Conservation (phyloP, 1,140 invertebrate genomes). For the Phymastichus coffea region DNA sequence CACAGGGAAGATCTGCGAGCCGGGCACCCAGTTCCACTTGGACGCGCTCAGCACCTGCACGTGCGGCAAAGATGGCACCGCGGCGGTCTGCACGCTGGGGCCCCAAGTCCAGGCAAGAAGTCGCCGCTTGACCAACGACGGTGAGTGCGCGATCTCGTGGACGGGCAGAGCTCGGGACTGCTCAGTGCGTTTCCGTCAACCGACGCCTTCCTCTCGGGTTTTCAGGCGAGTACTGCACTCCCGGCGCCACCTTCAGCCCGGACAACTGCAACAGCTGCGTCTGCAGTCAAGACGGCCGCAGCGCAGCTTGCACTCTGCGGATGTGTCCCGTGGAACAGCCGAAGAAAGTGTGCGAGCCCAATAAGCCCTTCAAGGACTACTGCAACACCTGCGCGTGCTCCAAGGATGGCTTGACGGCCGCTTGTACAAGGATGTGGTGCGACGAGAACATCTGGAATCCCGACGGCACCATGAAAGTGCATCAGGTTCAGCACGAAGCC, state of each 20-base stretch:
- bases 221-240: not conserved
- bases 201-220: not conserved
- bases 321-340: not conserved
- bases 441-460: not conserved
- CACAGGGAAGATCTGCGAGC: not conserved
- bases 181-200: too few species aligned
- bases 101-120: not conserved
- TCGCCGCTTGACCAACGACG: not conserved
- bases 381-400: not conserved
- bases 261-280: slow-evolving; percentile 1
- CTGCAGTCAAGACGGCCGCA: not conserved
- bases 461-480: not conserved
- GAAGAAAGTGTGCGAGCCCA: not conserved
- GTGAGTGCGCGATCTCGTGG: not conserved
- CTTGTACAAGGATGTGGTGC: not conserved
- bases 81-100: not conserved
- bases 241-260: not conserved
- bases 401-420: not conserved
- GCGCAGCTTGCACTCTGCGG: not conserved
- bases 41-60: not conserved
- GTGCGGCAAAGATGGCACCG: not conserved
- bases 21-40: not conserved
- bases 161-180: too few species aligned
- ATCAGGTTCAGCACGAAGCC: not conserved
- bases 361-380: not conserved